phyloP scores from a whole-genome alignment of 2,797 vertebrate genomes.

The Acanthurus tractus region DNA sequence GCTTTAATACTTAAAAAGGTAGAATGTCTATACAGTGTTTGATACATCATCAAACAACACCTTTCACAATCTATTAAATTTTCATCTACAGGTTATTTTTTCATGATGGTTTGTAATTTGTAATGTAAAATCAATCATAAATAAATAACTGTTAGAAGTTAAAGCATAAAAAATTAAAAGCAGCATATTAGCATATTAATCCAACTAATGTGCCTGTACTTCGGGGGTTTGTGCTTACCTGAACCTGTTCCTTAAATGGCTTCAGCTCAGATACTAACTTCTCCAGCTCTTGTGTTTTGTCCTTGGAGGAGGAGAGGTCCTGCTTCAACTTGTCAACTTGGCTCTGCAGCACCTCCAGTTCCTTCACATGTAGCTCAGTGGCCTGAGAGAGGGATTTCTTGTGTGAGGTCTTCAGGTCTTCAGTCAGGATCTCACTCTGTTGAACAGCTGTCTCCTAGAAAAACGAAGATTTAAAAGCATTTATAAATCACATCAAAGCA shows the following conservation, averaged over 20 bases:
- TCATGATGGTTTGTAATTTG: not conserved
- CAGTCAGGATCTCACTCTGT: constrained; percentile 76
- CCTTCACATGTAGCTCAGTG: constrained; percentile 80
- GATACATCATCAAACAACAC: not conserved
- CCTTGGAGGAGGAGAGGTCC: constrained; percentile 80
- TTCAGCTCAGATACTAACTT: constrained; percentile 87
- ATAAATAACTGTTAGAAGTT: constrained; percentile 5
- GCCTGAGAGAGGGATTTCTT: constrained; percentile 85
- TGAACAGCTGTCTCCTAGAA: constrained; percentile 87
- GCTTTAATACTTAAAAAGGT: not conserved
- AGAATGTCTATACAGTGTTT: not conserved
- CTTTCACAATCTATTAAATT: not conserved
- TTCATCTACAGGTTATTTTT: not conserved
- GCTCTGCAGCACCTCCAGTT: constrained; percentile 79
- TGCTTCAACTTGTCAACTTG: constrained; percentile 80
- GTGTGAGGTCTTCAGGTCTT: constrained; percentile 85
- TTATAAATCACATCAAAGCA: not conserved
- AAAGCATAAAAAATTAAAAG: not conserved
- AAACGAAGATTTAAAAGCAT: constrained; percentile 9
- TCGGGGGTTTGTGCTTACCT: constrained; percentile 78
- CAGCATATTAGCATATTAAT: too few species aligned
- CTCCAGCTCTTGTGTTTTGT: constrained; percentile 82
- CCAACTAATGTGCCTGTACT: not conserved
- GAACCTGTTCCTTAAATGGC: constrained; percentile 87
- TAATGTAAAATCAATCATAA: not conserved